These are phyloP conservation scores for Botia kubotai DNA, from an alignment of 2,797 vertebrate genomes.

Conservation along the genomic window DNA sequence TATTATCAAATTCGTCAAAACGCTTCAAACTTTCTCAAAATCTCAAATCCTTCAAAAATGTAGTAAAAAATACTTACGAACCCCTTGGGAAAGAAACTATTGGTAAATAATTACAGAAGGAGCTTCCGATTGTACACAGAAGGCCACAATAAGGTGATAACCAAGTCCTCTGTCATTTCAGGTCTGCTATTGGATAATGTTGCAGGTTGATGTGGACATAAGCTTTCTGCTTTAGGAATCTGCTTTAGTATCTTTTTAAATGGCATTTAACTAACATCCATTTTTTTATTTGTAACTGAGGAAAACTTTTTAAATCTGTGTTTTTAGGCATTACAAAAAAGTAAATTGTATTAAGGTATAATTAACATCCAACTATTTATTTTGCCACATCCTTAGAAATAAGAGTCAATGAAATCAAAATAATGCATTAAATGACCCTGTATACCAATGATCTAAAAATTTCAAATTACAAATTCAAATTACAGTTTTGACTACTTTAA, in stretches of 20 bases:
- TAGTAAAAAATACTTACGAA: conserved; percentile 73
- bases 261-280: background rate
- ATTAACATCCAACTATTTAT: background rate
- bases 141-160: conserved; percentile 93
- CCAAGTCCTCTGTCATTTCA: conserved; percentile 69
- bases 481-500: background rate
- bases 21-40: conserved; percentile 31
- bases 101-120: conserved; percentile 74
- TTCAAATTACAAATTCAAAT: background rate
- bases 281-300: background rate
- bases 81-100: conserved; percentile 73
- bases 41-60: conserved; percentile 64
- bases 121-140: conserved; percentile 87
- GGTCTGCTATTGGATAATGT: conserved; percentile 28
- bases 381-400: conserved; percentile 4
- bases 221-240: conserved; percentile 9
- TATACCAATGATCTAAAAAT: background rate
- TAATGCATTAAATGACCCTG: background rate
- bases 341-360: background rate
- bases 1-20: conserved; percentile 46
- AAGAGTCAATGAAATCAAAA: background rate
- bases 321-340: too few relatives aligned
- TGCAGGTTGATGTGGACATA: background rate
- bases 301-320: background rate
- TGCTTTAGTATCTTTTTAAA: background rate